Evolutionary conservation across 1,140 invertebrate genomes (phyloP), one percentile per base, ranked within the genome.

Genomic region (Grapholita molesta): DNA sequence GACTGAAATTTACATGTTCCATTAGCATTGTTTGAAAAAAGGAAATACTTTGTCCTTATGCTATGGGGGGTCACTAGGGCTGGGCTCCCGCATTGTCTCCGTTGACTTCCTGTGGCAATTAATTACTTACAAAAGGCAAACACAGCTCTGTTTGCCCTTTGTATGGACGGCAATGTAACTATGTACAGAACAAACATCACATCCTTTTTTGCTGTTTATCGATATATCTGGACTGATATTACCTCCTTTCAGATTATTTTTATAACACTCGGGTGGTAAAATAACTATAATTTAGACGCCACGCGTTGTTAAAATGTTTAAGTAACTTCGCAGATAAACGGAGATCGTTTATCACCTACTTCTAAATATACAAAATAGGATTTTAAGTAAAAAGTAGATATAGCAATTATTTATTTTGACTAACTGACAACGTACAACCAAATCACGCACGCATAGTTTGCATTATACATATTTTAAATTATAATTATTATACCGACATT

Each of bases 51-150:
- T 61, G 55, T 61, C 24, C 55, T 61, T 57, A 25, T 35, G 9
- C 12, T 7, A 35, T 30, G 61, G 64, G 64, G 64, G 64, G 32
- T 38, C 64, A 38, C 32, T n/a, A 8, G 32, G 33, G 30, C 64
- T 21, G 61, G 32, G 61, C 28, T 9, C 57, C 61, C 53, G 6
- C 33, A 32, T 65, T 65, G 64, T 65, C 15, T 28, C 32, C 24
- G 0, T 30, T 57, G 53, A 57, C 53, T 61, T 61, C 55, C 55
- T 61, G 53, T 4, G 25, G 55, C 64, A 35, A 32, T 65, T 65
- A 35, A 38, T 35, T 64, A 38, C 35, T 48, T 48, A 48, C 42
- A 48, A 65, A 38, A 21, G 32, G 23, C 64, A 35, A 24, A 35
- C 18, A 18, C 11, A 18, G 33, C 18, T 57, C 8, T 11, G 32